Evolutionary conservation across 30 jellyfish, hydroid and myxozoan genomes (phyloP).

Genomic region (Hydractinia symbiolongicarpus): DNA sequence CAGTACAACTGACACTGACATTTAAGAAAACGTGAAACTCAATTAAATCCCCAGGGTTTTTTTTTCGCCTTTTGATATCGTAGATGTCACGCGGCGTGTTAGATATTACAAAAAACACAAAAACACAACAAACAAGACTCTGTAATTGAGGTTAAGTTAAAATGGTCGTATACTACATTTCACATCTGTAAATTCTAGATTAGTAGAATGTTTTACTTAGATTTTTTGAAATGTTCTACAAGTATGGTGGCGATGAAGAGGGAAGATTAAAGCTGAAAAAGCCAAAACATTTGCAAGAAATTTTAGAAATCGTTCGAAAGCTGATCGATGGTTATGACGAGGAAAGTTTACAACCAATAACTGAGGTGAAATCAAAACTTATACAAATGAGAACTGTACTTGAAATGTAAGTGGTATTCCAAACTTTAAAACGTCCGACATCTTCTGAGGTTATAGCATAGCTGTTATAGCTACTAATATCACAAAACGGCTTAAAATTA

Average conservation of each 20-base stretch:
- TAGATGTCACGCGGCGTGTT: no score
- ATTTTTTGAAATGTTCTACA: constrained; percentile 68
- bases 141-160: no score
- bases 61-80: no score
- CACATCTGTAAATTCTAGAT: no score
- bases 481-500: no score
- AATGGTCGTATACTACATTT: no score
- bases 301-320: constrained; percentile 66
- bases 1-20: no score
- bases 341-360: not conserved
- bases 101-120: no score
- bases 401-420: constrained; percentile 16
- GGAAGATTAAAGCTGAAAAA: constrained; percentile 76
- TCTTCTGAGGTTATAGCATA: not conserved
- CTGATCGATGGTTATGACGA: constrained; percentile 42
- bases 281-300: constrained; percentile 83
- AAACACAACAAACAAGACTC: no score
- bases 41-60: no score
- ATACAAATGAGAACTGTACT: constrained; percentile 18
- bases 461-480: no score
- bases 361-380: constrained; percentile 1
- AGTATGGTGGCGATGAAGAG: constrained; percentile 87
- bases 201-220: not conserved
- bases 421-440: not conserved
- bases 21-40: no score